Base-by-base conservation (phyloP, 2,888 invertebrate genomes). In the Octonoba sinensis region DNA sequence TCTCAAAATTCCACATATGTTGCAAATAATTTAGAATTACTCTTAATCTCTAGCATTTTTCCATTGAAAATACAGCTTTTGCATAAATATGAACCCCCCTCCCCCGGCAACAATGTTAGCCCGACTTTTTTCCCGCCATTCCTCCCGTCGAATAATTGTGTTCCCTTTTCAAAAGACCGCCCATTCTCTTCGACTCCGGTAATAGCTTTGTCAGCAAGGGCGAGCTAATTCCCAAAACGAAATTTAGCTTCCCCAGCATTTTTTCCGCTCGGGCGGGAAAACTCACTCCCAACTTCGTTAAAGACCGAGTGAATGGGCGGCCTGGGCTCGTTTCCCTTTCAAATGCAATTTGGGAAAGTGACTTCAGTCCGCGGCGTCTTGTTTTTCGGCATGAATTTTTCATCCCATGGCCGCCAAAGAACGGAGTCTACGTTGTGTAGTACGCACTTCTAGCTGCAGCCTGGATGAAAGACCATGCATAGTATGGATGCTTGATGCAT, bases 201-300 rank as follows among this genome's bases (percentile, higher is more conserved):
- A 47, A 77, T 27, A 44, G 69, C 77, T 64, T 70, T 64, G 64
- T 70, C 77, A 57, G 64, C 70, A 64, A 22, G n/a, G 18, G 65
- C 47, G 66, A 75, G 36, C 62, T 51, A 36, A 70, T 64, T 56
- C 44, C 57, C 57, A 46, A 13, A 64, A 57, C 62, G 57, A 57
- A 64, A 70, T 69, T 70, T 70, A 27, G 70, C 70, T 70, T 70
- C 64, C 70, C 16, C 44, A 8, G 76, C 76, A 36, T 47, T 44
- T 57, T 70, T 76, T 77, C 64, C 36, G 47, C 27, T 47, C 62
- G 44, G 51, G 59, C 62, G 54, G 20, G 20, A 20, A 54, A 36
- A 36, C 36, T 36, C 36, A 54, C 54, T 54, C 16, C 54, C 8
- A 15, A 54, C 54, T 54, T 54, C 54, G 54, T 54, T 54, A 54